Evolutionary conservation across 2,888 invertebrate species (phyloP), one percentile per base, ranked within the genome.

Genomic region (Glaucopsyche alexis): DNA sequence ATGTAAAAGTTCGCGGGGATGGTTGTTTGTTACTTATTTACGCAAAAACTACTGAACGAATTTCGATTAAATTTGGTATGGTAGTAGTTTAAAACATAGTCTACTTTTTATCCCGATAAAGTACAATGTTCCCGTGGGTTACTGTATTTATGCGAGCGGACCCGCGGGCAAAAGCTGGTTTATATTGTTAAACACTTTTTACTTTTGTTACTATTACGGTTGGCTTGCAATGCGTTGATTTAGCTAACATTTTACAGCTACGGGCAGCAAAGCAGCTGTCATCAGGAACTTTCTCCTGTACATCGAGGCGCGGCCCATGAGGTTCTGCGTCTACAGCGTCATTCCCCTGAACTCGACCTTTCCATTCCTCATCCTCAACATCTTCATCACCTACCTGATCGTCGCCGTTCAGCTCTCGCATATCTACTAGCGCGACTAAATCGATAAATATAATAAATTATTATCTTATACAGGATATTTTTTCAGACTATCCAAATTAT

Each of bases 321-420:
- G 74, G 50, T 78, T 77, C 40, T 74, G 71, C 0, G 47, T 78
- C 8, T 77, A 73, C 71, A 75, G 74, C 19, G 69, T 77, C 16
- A 67, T 80, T 8, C 75, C 75, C 1, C 60, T 80, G 7, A 76
- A 79, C 71, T 76, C 76, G 71, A 73, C 71, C 14, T 73, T 79
- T 11, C 78, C 78, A 1, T 67, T 78, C 8, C 73, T 76, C 11
- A 55, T 78, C 0, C 42, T 79, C 29, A 79, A 78, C 75, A 29
- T 78, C 13, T 75, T 74, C 29, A 71, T 78, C 19, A 79, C 78
- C 4, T 79, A 80, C 70, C 72, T 79, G 2, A 80, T 80, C 7
- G 77, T 79, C n/a, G 74, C 78, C 60, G 55, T 78, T 60, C 80
- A 80, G 40, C 77, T 79, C 29, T 73, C 75, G 19, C 72, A 49